These are phyloP conservation scores for Otus sunia DNA, from an alignment of 2,113 vertebrate species.

Conservation along the genomic window DNA sequence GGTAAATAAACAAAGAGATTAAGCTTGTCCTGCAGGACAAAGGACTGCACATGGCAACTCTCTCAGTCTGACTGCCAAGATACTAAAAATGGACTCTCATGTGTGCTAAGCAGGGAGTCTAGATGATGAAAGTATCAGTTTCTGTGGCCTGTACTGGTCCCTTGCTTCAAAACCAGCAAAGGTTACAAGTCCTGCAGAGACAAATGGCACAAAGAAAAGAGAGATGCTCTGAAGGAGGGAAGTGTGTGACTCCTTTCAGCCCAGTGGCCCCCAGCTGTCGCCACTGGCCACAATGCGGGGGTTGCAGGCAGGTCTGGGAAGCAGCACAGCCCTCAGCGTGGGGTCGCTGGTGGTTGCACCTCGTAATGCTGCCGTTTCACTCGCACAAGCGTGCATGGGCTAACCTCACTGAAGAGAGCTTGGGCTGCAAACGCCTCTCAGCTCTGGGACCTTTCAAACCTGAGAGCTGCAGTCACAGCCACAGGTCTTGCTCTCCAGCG, in stretches of 20 bases:
- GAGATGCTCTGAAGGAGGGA: background rate
- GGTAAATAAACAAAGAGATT: background rate
- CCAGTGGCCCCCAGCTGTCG: background rate
- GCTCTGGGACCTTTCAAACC: background rate
- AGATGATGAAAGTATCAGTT: background rate
- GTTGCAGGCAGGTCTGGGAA: background rate
- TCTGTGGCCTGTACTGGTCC: background rate
- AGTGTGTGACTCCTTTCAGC: background rate
- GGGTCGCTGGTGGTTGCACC: accelerated
- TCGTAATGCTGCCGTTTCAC: background rate
- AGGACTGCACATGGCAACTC: background rate
- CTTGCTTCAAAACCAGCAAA: background rate
- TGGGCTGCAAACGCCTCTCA: background rate
- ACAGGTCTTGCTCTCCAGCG: background rate
- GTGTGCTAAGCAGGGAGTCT: background rate
- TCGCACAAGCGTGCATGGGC: accelerated
- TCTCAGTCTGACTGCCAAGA: background rate
- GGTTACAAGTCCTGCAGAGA: background rate
- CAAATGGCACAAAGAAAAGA: background rate
- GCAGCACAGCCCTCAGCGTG: accelerated
- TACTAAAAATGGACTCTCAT: background rate
- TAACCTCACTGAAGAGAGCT: background rate
- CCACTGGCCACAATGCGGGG: accelerated
- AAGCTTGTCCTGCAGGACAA: background rate
- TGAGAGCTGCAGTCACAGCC: background rate